phyloP scores from a whole-genome alignment of 1,140 invertebrate genomes.

The Frieseomelitta varia region DNA sequence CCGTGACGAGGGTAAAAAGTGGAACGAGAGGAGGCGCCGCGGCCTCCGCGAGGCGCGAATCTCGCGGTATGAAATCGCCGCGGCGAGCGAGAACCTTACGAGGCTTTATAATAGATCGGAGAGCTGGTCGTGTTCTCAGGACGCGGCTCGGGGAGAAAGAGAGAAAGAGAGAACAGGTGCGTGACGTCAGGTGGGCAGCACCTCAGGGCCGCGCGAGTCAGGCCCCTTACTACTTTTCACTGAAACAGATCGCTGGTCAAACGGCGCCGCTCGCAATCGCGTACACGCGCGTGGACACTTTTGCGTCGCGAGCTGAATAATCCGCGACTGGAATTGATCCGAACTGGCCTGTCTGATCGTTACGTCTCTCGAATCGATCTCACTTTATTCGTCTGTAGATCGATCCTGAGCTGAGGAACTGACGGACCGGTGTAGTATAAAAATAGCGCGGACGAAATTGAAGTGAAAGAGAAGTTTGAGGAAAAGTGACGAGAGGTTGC shows the following conservation, averaged over 20 bases:
- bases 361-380: background rate
- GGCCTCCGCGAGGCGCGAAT: constrained; percentile 67
- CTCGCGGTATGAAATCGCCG: constrained; percentile 72
- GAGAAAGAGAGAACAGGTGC: constrained; percentile 79
- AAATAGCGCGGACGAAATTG: background rate
- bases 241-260: constrained; percentile 66
- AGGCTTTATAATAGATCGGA: constrained; percentile 65
- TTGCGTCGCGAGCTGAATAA: constrained; percentile 8
- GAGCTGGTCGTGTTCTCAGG: constrained; percentile 64
- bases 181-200: constrained; percentile 82
- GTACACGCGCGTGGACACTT: constrained; percentile 12
- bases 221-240: constrained; percentile 57
- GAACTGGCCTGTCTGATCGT: background rate
- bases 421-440: background rate
- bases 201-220: constrained; percentile 75
- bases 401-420: background rate
- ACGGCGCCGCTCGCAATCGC: constrained; percentile 50
- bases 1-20: constrained; percentile 22
- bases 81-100: constrained; percentile 58
- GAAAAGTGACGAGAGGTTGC: no score
- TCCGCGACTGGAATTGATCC: constrained; percentile 11
- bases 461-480: no score
- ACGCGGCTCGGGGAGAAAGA: constrained; percentile 48
- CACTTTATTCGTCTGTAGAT: background rate
- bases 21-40: constrained; percentile 54